Conservation (phyloP, 2,797 vertebrate species). For the Tadarida brasiliensis region DNA sequence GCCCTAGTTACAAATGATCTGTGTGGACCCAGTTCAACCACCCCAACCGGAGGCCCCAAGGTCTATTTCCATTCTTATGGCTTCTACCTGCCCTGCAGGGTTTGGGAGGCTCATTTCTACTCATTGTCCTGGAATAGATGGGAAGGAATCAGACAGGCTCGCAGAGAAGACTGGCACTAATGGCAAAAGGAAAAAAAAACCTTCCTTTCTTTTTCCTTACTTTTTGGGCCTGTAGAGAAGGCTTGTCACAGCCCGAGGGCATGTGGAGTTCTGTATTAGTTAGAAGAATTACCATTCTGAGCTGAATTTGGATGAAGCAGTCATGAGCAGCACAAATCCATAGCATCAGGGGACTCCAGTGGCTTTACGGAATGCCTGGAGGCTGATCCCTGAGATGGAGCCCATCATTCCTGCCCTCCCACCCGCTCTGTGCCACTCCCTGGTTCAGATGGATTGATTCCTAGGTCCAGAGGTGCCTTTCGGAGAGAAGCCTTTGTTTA, state of each 20-base stretch:
- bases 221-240: slow-evolving; percentile 3
- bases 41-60: background rate
- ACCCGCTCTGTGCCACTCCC: background rate
- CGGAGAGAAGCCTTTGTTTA: background rate
- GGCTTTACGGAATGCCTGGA: background rate
- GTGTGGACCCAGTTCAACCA: background rate
- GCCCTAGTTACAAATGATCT: slow-evolving; percentile 38
- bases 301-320: background rate
- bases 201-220: background rate
- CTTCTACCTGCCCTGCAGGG: background rate
- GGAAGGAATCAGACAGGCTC: slow-evolving; percentile 15
- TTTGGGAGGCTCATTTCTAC: background rate
- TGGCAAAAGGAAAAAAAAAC: background rate
- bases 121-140: background rate
- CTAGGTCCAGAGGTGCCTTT: background rate
- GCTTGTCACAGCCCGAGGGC: background rate
- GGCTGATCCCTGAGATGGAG: background rate
- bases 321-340: background rate
- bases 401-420: background rate
- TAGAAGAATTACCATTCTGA: slow-evolving; percentile 28
- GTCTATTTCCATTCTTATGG: background rate
- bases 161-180: slow-evolving; percentile 17
- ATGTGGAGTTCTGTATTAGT: background rate
- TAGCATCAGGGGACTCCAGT: background rate
- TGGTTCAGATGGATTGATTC: background rate